Evolutionary conservation across 2,797 vertebrate genomes (phyloP).

Genomic region (Myotis myotis): DNA sequence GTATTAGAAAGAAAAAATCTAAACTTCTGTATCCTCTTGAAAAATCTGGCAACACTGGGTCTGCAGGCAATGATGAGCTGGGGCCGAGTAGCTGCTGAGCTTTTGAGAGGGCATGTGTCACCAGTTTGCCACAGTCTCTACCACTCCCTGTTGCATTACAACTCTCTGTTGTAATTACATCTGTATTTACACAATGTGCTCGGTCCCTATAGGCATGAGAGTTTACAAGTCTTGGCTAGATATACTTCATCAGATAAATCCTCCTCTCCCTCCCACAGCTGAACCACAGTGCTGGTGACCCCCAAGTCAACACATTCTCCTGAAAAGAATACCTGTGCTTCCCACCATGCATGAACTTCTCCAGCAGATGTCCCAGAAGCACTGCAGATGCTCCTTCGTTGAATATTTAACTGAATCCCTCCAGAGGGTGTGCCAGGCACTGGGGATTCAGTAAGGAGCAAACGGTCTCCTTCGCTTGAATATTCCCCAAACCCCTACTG

Average conservation of each 20-base stretch:
- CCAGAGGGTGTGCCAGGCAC: background rate
- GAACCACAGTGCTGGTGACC: background rate
- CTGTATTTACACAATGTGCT: background rate
- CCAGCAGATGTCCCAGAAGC: background rate
- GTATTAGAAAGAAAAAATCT: background rate
- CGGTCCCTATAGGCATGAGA: background rate
- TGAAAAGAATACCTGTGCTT: background rate
- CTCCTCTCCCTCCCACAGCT: background rate
- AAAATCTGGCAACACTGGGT: background rate
- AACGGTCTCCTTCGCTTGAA: background rate
- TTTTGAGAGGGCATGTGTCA: background rate
- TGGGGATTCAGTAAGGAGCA: background rate
- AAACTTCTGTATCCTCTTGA: background rate
- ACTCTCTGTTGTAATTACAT: background rate
- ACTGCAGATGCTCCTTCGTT: background rate
- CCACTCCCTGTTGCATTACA: background rate
- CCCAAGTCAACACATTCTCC: background rate
- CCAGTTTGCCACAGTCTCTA: background rate
- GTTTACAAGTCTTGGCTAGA: background rate
- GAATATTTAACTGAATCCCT: background rate
- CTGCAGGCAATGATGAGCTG: background rate
- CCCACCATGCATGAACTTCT: background rate
- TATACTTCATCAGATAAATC: background rate
- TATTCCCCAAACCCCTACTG: background rate
- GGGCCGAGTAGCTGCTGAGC: background rate